Evolutionary conservation across 2,888 invertebrate species (phyloP).

Genomic region (Ochlodes sylvanus): DNA sequence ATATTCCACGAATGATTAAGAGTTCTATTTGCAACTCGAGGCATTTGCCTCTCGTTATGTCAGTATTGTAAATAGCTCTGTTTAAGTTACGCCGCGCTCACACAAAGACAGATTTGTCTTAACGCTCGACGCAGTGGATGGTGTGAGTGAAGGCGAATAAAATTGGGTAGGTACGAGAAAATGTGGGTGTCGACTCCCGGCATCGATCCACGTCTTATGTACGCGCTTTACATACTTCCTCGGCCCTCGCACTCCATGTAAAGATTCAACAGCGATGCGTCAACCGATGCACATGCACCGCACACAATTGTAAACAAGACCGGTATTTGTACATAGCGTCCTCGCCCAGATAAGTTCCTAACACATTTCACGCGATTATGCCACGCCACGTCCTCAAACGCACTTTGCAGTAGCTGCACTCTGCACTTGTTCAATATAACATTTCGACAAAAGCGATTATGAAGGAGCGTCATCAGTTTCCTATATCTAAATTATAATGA

Average conservation of each 20-base stretch:
- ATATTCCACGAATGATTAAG: conserved; percentile 30
- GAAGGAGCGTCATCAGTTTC: background rate
- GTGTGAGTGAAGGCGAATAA: conserved; percentile 44
- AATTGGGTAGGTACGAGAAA: conserved; percentile 45
- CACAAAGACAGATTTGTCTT: conserved; percentile 31
- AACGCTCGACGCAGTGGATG: conserved; percentile 29
- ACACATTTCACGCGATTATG: conserved; percentile 45
- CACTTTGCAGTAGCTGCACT: background rate
- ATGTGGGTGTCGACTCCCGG: conserved; percentile 66
- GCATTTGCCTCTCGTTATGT: conserved; percentile 37
- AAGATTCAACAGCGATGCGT: conserved; percentile 82
- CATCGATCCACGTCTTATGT: conserved; percentile 82
- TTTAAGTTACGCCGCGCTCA: conserved; percentile 31
- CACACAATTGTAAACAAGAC: conserved; percentile 55
- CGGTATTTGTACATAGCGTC: conserved; percentile 47
- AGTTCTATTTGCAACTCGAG: conserved; percentile 30
- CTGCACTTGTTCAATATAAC: background rate
- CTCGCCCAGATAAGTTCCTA: conserved; percentile 47
- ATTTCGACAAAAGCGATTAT: background rate
- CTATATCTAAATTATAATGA: background rate
- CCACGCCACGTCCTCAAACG: conserved; percentile 55
- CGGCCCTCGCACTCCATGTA: conserved; percentile 73
- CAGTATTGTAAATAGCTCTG: conserved; percentile 36
- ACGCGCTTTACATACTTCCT: conserved; percentile 73
- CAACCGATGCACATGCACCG: conserved; percentile 78